Base-by-base conservation (phyloP, 2,113 vertebrate genomes). In the Sclerurus mexicanus region DNA sequence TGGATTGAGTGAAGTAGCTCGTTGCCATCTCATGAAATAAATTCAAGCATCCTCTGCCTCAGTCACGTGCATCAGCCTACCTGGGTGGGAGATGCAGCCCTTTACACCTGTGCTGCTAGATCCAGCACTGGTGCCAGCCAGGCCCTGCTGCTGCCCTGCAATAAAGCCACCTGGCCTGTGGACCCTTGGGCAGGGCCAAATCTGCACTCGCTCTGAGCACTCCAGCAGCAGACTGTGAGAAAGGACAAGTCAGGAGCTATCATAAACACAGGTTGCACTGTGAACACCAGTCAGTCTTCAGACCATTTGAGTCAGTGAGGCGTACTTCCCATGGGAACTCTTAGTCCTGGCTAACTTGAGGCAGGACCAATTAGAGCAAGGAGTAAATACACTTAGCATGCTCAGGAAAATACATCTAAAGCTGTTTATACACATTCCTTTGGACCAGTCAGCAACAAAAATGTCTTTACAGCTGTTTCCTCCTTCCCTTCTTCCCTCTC, bases 341-440 rank as follows among this genome's bases (percentile, higher is more conserved):
- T 93, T 87, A 91, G 90, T 91, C 87, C 87, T 92, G 79, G 90
- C 95, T 96, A 95, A 95, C 92, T 85, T 37, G 68, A 93, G 74
- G 85, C 94, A 92, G 85, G 80, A 92, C 55, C 90, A 95, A 94
- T 96, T 95, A 96, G 40, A 94, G 87, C 40, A 88, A 90, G 92
- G 95, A 96, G 86, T 93, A 95, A 96, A 93, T 95, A 96, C 94
- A 93, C 94, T 95, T 96, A 94, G 67, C 82, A 80, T 59, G 85
- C 85, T 95, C 80, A 94, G 88, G 85, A 96, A 95, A 96, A 96
- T 94, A 96, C 78, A 95, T 94, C 84, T 95, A 96, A 95, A 96
- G 78, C 88, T 95, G 95, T 95, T 92, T 93, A 96, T 85, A 94
- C 91, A 91, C 86, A 93, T 96, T 96, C 95, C 72, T 95, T 93